Evolutionary conservation across 1,140 invertebrate genomes (phyloP).

Genomic region (Colletes gigas): DNA sequence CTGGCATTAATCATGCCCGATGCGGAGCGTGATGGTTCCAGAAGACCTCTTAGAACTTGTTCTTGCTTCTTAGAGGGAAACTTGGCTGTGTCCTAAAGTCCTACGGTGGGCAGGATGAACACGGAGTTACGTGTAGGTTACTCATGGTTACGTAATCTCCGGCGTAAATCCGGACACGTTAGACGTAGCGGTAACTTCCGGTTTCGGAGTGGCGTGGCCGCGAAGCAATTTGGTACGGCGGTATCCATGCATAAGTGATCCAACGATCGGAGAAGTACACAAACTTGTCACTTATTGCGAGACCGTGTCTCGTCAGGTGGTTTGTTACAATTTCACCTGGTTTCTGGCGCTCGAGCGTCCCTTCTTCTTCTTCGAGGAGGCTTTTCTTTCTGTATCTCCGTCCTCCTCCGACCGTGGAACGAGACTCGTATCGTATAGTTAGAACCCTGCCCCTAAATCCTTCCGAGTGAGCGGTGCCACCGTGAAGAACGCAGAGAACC

Average conservation of each 20-base stretch:
- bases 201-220: slow-evolving; percentile 55
- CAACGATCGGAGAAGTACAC: slow-evolving; percentile 68
- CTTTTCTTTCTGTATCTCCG: slow-evolving; percentile 26
- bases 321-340: slow-evolving; percentile 49
- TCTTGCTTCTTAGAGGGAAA: slow-evolving; percentile 11
- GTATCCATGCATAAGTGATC: slow-evolving; percentile 69
- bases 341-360: background rate
- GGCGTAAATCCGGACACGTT: slow-evolving; percentile 61
- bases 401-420: background rate
- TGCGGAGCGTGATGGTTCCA: background rate
- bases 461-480: slow-evolving; percentile 64
- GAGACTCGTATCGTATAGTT: slow-evolving; percentile 57
- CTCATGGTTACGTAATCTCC: slow-evolving; percentile 53
- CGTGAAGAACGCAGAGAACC: slow-evolving; percentile 59
- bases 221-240: slow-evolving; percentile 65
- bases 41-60: slow-evolving; percentile 19
- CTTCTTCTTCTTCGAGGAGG: background rate
- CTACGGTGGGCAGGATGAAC: slow-evolving; percentile 24
- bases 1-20: background rate
- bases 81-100: slow-evolving; percentile 18
- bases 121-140: slow-evolving; percentile 17
- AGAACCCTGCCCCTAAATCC: slow-evolving; percentile 62
- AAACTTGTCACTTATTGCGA: slow-evolving; percentile 75
- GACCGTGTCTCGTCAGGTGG: slow-evolving; percentile 56
- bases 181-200: slow-evolving; percentile 65